These are phyloP conservation scores for Ammospiza maritima DNA, from an alignment of 2,797 vertebrate species.

Conservation along the genomic window DNA sequence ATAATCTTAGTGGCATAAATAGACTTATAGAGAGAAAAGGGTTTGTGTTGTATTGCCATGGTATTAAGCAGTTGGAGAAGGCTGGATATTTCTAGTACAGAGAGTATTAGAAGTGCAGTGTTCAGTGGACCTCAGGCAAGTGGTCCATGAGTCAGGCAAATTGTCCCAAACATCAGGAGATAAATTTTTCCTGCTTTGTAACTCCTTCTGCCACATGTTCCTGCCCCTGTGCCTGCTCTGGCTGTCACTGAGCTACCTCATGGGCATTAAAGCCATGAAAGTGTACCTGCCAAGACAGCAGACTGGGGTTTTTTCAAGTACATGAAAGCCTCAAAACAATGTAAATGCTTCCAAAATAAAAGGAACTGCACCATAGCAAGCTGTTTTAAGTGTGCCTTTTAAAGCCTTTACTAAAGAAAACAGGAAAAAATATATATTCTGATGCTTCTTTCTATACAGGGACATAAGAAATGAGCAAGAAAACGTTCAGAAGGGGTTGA, in stretches of 20 bases:
- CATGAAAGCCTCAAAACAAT: background rate
- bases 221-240: background rate
- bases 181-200: background rate
- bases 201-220: background rate
- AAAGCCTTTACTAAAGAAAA: background rate
- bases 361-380: background rate
- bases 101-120: background rate
- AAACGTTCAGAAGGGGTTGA: background rate
- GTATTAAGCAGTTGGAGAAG: background rate
- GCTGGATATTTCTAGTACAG: background rate
- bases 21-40: background rate
- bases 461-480: background rate
- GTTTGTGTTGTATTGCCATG: background rate
- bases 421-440: background rate
- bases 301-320: background rate
- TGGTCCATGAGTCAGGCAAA: fast-evolving
- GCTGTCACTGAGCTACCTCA: background rate
- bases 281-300: background rate
- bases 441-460: background rate
- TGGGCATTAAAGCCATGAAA: background rate
- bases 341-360: background rate
- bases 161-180: background rate
- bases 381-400: background rate
- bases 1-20: background rate
- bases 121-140: background rate